Evolutionary conservation across 92 coral and sea anemone species (phyloP), one percentile per base, ranked within the genome.

Genomic region (Siderastrea siderea): DNA sequence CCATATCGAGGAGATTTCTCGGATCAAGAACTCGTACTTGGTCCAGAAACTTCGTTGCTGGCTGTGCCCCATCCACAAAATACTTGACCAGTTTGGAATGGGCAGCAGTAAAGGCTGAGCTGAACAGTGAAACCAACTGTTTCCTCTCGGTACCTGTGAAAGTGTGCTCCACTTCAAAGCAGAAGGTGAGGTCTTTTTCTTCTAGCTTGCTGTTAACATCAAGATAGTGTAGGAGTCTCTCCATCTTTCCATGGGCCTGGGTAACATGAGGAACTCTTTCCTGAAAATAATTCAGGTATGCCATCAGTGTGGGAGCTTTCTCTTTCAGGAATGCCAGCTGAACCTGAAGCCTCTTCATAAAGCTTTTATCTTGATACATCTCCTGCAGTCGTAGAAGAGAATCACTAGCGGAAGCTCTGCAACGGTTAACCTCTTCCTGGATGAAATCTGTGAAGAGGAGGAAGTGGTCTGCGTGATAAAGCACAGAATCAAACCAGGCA

Each of bases 231-330:
- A 82, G 79, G 15, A 88, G 82, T 48, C 79, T 71, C 64, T 84
- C 90, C 90, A 84, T 84, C 74, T 84, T 88, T 43, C 15, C 53
- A 44, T 89, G 83, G 17, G 84, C 87, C 65, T 78, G 45, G 4
- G 92, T 92, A 49, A 85, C 79, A 62, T 78, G 90, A 7, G 95
- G 88, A 77, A 87, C 63, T 43, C 75, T 77, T 51, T 89, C 26
- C 47, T 91, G 91, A 51, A 91, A 91, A 71, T 87, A 87, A 58
- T 82, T 52, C 12, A 87, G 67, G 80, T 81, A 80, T 38, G 71
- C 77, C 71, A 80, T 58, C 6, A 91, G 59, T 54, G 92, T 83
- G 44, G 94, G 94, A 12, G 92, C 80, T 74, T 87, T 91, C 26
- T 44, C 94, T 61, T 88, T 84, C 6, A 92, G 12, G 38, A 92